phyloP scores from a whole-genome alignment of 2,888 invertebrate species.

The Nomada hirtipes region DNA sequence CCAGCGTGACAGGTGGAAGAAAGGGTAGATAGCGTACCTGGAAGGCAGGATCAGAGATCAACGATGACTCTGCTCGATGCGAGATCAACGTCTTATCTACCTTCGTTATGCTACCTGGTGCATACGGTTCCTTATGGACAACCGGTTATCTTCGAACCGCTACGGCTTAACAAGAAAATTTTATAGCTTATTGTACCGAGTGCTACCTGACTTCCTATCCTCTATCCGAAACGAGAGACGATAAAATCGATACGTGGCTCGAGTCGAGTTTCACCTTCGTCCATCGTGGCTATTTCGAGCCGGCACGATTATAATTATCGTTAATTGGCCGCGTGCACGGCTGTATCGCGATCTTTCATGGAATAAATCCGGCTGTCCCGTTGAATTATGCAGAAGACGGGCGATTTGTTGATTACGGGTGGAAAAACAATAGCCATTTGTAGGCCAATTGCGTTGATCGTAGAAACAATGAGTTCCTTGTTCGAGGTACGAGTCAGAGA shows the following conservation, averaged over 20 bases:
- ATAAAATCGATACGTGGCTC: constrained; percentile 42
- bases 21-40: not conserved
- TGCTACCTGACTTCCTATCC: constrained; percentile 27
- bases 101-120: constrained; percentile 38
- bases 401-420: constrained; percentile 59
- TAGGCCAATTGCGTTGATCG: constrained; percentile 53
- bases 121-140: constrained; percentile 12
- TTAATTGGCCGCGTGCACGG: constrained; percentile 41
- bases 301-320: constrained; percentile 32
- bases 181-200: constrained; percentile 35
- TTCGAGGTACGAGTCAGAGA: constrained; percentile 37
- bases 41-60: constrained; percentile 39
- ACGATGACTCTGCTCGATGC: constrained; percentile 43
- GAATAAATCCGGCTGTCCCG: constrained; percentile 18
- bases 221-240: constrained; percentile 20
- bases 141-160: constrained; percentile 23
- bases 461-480: constrained; percentile 49
- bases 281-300: constrained; percentile 13
- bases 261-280: constrained; percentile 23
- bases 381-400: constrained; percentile 53
- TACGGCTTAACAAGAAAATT: constrained; percentile 25
- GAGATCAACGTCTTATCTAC: constrained; percentile 44
- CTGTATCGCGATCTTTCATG: constrained; percentile 38
- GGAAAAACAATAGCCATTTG: constrained; percentile 62
- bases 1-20: constrained; percentile 4